A percentile compares a stretch with the other conserved stretches of the same genome.
These are phyloP conservation scores for Centropyge bicolor DNA, from an alignment of 2,797 vertebrate species.

Conservation along the genomic window DNA sequence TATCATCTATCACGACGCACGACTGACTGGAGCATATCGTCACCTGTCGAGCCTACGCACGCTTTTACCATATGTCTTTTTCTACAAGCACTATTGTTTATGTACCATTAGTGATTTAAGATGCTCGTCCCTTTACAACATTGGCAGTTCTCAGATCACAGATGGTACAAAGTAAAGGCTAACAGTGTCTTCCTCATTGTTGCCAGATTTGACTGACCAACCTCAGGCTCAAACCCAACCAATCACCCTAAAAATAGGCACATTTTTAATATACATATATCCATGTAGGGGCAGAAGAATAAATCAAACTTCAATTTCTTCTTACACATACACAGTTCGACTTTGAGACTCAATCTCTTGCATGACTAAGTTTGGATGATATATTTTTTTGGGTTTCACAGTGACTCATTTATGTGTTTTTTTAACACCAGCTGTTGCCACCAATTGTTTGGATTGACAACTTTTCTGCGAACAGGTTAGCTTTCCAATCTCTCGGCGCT, in stretches of 20 bases:
- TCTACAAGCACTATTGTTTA: not conserved
- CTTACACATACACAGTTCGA: not conserved
- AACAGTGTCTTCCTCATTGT: not conserved
- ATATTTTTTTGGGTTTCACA: not conserved
- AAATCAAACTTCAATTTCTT: not conserved
- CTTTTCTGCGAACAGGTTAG: slow-evolving; percentile 43
- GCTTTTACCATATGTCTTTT: not conserved
- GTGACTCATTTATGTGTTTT: slow-evolving; percentile 26
- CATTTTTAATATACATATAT: no score
- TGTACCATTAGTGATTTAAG: not conserved
- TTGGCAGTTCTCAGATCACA: no score
- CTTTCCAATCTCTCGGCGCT: slow-evolving; percentile 27
- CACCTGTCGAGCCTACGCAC: not conserved
- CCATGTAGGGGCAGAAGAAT: not conserved
- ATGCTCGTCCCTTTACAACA: not conserved
- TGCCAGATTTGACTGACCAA: no score
- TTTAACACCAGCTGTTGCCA: slow-evolving; percentile 48
- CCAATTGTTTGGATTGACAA: slow-evolving; percentile 59
- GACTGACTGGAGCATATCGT: not conserved
- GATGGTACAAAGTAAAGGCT: not conserved
- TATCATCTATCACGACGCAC: not conserved
- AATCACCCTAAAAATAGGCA: not conserved
- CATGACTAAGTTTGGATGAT: not conserved
- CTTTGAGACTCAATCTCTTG: not conserved
- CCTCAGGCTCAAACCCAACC: not conserved